Conservation (phyloP, 2,113 vertebrate species). For the mouse (Mus musculus) region GRCm39 chr12:91042001-91042500, state of each 20-base stretch:
- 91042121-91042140: background rate
- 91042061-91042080: background rate
- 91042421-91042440: slow-evolving; percentile 1
- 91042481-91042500: background rate
- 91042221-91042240: slow-evolving; percentile 23
- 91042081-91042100: too few relatives aligned
- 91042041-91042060: background rate
- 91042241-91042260: background rate
- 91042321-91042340: background rate
- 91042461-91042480: background rate
- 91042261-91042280: slow-evolving; percentile 35
- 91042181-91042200: slow-evolving; percentile 49
- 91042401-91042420: background rate
- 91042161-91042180: slow-evolving; percentile 12
- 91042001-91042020: background rate
- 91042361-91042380: slow-evolving; percentile 1
- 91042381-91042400: background rate
- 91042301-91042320: background rate
- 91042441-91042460: background rate
- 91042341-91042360: slow-evolving; percentile 18
- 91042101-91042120: background rate
- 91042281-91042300: background rate
- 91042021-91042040: background rate
- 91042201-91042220: slow-evolving; percentile 16
- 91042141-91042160: background rate